These are phyloP conservation scores for Notodonta ziczac DNA, from an alignment of 2,888 invertebrate genomes.

Conservation along the genomic window DNA sequence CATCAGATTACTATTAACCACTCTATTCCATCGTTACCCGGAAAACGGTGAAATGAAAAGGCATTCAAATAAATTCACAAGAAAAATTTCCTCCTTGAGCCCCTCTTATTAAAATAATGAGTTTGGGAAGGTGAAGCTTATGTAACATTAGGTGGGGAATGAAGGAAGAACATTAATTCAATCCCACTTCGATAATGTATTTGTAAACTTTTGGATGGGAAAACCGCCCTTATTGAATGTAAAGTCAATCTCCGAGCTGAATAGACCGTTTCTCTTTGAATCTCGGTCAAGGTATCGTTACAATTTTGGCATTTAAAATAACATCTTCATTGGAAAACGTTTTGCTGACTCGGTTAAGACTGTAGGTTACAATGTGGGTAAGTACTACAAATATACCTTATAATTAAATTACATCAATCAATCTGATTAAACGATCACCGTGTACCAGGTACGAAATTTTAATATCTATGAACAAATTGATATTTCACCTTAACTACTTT, in stretches of 20 bases:
- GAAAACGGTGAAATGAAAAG: constrained; percentile 22
- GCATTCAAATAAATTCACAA: constrained; percentile 17
- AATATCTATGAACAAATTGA: too few relatives aligned
- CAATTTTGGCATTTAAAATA: too few relatives aligned
- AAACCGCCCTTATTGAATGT: constrained; percentile 26
- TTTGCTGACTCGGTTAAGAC: too few relatives aligned
- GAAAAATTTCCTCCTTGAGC: not conserved
- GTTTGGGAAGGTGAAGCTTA: constrained; percentile 35
- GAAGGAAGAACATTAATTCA: constrained; percentile 50
- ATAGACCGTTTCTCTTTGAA: constrained; percentile 3
- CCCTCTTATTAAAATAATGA: constrained; percentile 44
- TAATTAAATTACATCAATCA: too few relatives aligned
- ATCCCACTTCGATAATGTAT: constrained; percentile 50
- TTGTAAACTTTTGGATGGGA: constrained; percentile 43
- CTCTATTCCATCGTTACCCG: constrained; percentile 10
- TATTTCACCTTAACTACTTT: too few relatives aligned
- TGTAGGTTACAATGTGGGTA: too few relatives aligned
- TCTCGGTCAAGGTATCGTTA: not conserved
- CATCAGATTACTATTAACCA: constrained; percentile 10
- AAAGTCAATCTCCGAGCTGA: constrained; percentile 16
- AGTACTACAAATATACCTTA: too few relatives aligned
- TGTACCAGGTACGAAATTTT: too few relatives aligned
- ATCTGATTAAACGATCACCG: too few relatives aligned
- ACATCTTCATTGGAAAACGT: too few relatives aligned
- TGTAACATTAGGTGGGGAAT: constrained; percentile 42